Evolutionary conservation across 2,113 vertebrate species (phyloP), one percentile per base, ranked within the genome.

Genomic region (Stomatorhinus ivindoensis): DNA sequence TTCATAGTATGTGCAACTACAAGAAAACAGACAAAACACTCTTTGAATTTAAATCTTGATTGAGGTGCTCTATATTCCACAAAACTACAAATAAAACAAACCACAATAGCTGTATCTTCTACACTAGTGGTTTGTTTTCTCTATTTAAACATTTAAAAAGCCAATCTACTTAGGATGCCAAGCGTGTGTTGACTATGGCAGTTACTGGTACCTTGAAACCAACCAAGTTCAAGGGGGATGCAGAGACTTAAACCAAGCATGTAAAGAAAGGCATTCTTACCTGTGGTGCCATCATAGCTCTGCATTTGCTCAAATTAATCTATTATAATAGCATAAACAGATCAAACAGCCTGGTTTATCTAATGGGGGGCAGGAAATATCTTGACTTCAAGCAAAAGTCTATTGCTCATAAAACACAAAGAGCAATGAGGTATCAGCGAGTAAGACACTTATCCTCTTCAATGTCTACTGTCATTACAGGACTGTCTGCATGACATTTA

Each of bases 31-130:
- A 80, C 4, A 42, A 39, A 80, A 80, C 13, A 80, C 35, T 42
- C 31, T 76, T 76, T 76, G 15, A 76, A 48, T n/a, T 80, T 80
- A 80, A 80, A 48, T 47, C 44, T 11, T 50, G 47, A 11, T 48
- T 47, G n/a, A 27, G 27, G 39, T 47, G 24, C 24, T 86, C 24
- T 86, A 86, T 48, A 86, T 11, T 55, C 24, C 21, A 50, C 31
- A 87, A 35, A 85, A 48, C 35, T 48, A 17, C 24, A 86, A 86
- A 86, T n/a, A 87, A 31, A 86, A 73, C 24, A 53, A 88, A 80
- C 88, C 24, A 89, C 7, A 82, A 85, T 27, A 86, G 44, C 10
- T 31, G 61, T 13, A 69, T 69, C 73, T 80, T 80, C 73, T 35
- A 76, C 73, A 42, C 73, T 76, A 39, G 35, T 7, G 15, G 35